These are phyloP conservation scores for Microctonus hyperodae DNA, from an alignment of 2,888 invertebrate genomes.

Conservation along the genomic window DNA sequence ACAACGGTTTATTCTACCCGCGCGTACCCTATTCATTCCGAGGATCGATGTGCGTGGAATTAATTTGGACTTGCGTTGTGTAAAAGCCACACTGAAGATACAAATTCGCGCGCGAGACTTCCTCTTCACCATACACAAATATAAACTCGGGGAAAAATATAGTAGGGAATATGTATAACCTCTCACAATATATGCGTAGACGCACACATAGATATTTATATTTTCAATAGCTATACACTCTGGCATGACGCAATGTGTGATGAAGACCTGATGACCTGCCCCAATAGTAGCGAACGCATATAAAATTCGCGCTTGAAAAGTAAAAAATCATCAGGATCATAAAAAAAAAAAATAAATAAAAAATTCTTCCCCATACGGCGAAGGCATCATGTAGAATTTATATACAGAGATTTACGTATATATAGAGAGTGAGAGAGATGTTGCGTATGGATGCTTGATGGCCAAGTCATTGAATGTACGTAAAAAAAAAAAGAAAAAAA, in stretches of 20 bases:
- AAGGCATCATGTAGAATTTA: background rate
- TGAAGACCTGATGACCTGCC: slow-evolving; percentile 12
- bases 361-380: background rate
- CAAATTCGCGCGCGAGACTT: background rate
- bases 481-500: too few species aligned
- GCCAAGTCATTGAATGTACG: slow-evolving; percentile 60
- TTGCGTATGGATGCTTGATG: slow-evolving; percentile 43
- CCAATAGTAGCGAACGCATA: background rate
- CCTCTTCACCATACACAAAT: background rate
- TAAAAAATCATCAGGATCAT: slow-evolving; percentile 1
- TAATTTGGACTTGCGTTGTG: background rate
- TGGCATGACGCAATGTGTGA: background rate
- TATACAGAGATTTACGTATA: slow-evolving; percentile 14
- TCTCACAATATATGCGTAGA: background rate
- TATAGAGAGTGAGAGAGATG: slow-evolving; percentile 25
- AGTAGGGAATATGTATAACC: too few species aligned
- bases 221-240: background rate
- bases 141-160: too few species aligned
- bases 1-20: background rate
- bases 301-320: background rate
- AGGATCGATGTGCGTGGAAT: slow-evolving; percentile 8
- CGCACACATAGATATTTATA: background rate
- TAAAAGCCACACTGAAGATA: background rate
- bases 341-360: background rate
- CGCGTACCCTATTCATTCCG: background rate